Evolutionary conservation across 2,797 vertebrate species (phyloP), one percentile per base, ranked within the genome.

Genomic region (Mus minutoides): DNA sequence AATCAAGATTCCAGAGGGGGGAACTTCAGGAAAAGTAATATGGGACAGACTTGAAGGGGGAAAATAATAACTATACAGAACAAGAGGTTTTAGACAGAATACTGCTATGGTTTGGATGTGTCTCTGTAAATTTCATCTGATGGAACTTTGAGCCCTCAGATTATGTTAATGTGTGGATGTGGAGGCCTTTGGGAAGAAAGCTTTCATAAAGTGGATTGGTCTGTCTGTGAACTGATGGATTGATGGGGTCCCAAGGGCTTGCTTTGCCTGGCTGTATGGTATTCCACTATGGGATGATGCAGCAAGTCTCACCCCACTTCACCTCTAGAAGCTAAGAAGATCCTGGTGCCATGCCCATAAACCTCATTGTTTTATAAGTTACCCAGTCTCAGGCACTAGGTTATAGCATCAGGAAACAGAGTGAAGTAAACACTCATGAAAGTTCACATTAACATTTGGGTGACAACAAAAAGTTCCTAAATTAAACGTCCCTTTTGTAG

Each of bases 361-460:
- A 76, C 56, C 52, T 40, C 31, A 31, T 85, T 49, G 4, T 21
- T 85, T 52, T 71, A 71, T 37, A 84, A 85, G 77, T 69, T 56
- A 69, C 29, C n/a, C 71, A 49, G 37, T n/a, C 29, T 58, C 22
- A 19, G 6, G 46, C 34, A 40, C 90, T 90, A 60, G 40, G 75
- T 60, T 78, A 85, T 17, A 69, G 49, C 40, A 60, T 71, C 40
- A 52, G 29, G 9, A 76, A 94, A 46, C 3, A 21, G 43, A 62
- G 46, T 29, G 64, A 13, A 4, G 60, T 34, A 52, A 86, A 90
- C 79, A 80, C 62, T 13, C 9, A 52, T 43, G 49, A 79, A 75
- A 88, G 9, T 89, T 91, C 80, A 90, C 54, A 46, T 82, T 54
- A 95, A 31, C 37, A 84, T 88, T 91, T 95, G 92, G 69, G 31